A percentile compares a stretch with the other conserved stretches of the same genome.
Evolutionary conservation across 2,888 invertebrate genomes (phyloP).

Genomic region (Xestoiulus laeticollis): DNA sequence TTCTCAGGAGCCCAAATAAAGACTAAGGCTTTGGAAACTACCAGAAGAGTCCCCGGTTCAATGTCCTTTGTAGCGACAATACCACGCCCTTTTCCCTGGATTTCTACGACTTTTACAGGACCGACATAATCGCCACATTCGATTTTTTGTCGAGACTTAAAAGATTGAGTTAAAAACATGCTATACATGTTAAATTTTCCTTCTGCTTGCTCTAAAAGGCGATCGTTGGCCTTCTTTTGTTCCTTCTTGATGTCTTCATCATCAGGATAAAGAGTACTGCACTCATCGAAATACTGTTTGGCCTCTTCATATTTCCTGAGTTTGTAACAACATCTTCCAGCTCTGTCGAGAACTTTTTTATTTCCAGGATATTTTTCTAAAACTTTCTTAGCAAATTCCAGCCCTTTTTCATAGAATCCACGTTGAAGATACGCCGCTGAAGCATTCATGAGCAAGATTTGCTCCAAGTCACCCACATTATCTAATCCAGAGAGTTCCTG

Average conservation of each 20-base stretch:
- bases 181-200: not conserved
- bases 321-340: not conserved
- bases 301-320: not conserved
- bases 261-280: not conserved
- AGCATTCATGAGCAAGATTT: not conserved
- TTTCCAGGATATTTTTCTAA: not conserved
- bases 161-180: not conserved
- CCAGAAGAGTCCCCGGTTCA: not conserved
- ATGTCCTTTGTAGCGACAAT: slow-evolving; percentile 24
- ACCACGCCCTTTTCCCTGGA: slow-evolving; percentile 27
- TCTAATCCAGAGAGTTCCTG: not conserved
- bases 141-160: not conserved
- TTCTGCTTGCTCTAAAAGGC: not conserved
- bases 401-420: not conserved
- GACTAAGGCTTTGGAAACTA: slow-evolving; percentile 32
- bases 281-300: not conserved
- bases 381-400: not conserved
- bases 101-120: not conserved
- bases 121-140: slow-evolving; percentile 46
- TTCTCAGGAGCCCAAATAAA: not conserved
- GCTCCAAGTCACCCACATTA: not conserved
- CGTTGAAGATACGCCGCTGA: not conserved
- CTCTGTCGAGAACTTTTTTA: not conserved
- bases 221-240: not conserved
- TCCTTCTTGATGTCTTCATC: not conserved